Evolutionary conservation across 2,113 vertebrate species (phyloP).

Genomic region (Melospiza melodia): DNA sequence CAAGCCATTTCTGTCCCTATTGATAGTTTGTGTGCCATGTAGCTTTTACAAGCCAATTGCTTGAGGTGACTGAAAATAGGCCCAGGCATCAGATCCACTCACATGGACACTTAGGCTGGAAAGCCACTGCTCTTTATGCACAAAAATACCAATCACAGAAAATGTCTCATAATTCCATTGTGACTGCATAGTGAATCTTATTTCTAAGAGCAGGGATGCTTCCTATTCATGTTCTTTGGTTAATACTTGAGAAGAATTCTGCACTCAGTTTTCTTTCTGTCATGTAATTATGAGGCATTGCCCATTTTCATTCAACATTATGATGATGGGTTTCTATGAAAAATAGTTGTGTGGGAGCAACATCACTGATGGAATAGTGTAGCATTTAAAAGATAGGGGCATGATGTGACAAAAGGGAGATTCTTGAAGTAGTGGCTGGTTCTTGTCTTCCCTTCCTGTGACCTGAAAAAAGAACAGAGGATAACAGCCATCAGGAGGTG

Average conservation of each 20-base stretch:
- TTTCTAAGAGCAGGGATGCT: background rate
- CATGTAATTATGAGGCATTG: background rate
- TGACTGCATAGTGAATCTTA: background rate
- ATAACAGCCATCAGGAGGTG: background rate
- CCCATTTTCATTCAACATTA: background rate
- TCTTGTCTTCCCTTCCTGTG: background rate
- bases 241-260: background rate
- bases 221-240: background rate
- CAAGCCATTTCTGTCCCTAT: background rate
- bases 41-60: background rate
- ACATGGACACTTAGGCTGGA: background rate
- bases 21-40: background rate
- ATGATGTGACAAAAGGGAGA: background rate
- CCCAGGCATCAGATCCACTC: background rate
- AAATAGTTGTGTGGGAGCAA: background rate
- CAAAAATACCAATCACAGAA: background rate
- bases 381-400: background rate
- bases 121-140: background rate
- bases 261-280: background rate
- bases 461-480: background rate
- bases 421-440: background rate
- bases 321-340: background rate
- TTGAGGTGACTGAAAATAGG: background rate
- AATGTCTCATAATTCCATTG: background rate
- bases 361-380: rapidly evolving